Conservation (phyloP, 1,140 invertebrate species). For the Cydia splendana region DNA sequence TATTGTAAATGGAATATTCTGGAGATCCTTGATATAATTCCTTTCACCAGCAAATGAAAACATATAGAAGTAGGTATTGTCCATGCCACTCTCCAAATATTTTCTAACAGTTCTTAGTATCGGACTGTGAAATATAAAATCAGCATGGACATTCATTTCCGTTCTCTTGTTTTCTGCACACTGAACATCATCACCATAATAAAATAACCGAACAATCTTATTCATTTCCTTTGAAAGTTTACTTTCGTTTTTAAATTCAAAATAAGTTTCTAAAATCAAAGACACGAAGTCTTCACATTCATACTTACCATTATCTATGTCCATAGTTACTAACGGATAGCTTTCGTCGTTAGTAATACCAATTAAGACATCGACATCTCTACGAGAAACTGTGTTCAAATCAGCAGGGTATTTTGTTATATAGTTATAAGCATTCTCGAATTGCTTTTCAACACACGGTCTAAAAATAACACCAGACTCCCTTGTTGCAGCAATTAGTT, state of each 20-base stretch:
- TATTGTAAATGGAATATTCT: slow-evolving; percentile 31
- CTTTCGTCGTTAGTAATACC: slow-evolving; percentile 41
- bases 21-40: background rate
- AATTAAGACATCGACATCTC: slow-evolving; percentile 39
- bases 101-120: slow-evolving; percentile 36
- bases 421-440: slow-evolving; percentile 40
- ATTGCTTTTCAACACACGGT: slow-evolving; percentile 45
- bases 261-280: background rate
- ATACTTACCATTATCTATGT: background rate
- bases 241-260: background rate
- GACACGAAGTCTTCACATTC: background rate
- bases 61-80: slow-evolving; percentile 35
- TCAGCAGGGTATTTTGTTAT: slow-evolving; percentile 39
- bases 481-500: slow-evolving; percentile 37
- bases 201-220: no score
- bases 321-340: background rate
- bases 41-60: slow-evolving; percentile 42
- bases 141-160: slow-evolving; percentile 41
- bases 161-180: background rate
- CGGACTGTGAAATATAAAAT: slow-evolving; percentile 40
- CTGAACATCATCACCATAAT: background rate
- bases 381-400: slow-evolving; percentile 33
- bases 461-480: slow-evolving; percentile 30
- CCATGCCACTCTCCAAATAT: background rate
- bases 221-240: no score